phyloP scores from a whole-genome alignment of 2,113 vertebrate genomes.

The Pteruthius melanotis region DNA sequence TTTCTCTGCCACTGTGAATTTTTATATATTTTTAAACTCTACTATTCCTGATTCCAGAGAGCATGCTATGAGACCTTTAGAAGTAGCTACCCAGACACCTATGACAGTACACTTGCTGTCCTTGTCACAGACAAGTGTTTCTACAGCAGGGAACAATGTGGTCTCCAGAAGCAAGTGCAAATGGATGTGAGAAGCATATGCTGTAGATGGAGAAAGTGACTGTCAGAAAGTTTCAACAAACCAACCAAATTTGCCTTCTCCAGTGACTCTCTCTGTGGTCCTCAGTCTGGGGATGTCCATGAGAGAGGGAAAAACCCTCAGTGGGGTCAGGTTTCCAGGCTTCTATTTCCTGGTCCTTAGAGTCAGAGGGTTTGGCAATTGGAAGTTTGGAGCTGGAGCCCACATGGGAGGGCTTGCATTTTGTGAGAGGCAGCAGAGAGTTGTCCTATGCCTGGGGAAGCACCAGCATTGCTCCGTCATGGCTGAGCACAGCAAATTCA shows the following conservation, averaged over 20 bases:
- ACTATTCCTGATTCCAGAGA: not conserved
- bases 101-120: not conserved
- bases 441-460: not conserved
- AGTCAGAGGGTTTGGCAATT: not conserved
- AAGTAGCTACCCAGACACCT: not conserved
- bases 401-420: not conserved
- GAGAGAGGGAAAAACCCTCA: not conserved
- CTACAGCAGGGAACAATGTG: rapidly evolving
- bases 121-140: not conserved
- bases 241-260: not conserved
- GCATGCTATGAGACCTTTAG: not conserved
- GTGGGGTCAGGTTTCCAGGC: not conserved
- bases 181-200: not conserved
- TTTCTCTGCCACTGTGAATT: not conserved
- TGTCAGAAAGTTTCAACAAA: rapidly evolving
- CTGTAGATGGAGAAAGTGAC: not conserved
- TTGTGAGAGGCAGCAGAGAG: not conserved
- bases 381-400: not conserved
- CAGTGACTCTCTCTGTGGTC: not conserved
- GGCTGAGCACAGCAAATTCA: not conserved
- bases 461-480: not conserved
- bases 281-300: not conserved
- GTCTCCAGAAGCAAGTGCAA: not conserved
- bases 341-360: not conserved
- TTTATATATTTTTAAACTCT: no score